A percentile compares a stretch with the other conserved stretches of the same genome.
Evolutionary conservation across 2,888 invertebrate genomes (phyloP).

Genomic region (Malthinus flaveolus): DNA sequence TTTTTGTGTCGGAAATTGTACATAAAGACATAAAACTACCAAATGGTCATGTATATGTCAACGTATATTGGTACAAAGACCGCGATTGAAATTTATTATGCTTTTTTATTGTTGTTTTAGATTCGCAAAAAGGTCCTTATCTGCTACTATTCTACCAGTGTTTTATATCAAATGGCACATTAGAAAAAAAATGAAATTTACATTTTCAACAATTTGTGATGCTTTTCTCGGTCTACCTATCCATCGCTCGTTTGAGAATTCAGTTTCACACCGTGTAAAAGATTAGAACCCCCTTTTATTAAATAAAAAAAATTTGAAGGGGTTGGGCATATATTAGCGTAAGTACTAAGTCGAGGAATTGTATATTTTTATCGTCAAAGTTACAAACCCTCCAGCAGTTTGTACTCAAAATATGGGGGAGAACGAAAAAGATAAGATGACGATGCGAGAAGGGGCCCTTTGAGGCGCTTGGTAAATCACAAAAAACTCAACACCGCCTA

Average conservation of each 20-base stretch:
- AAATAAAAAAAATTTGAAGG: too few relatives aligned
- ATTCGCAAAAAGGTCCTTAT: not conserved
- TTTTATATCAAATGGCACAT: not conserved
- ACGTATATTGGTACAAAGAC: not conserved
- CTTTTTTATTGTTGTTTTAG: not conserved
- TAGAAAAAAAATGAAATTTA: not conserved
- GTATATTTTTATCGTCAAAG: too few relatives aligned
- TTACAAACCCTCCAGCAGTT: too few relatives aligned
- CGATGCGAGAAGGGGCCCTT: not conserved
- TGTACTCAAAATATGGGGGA: not conserved
- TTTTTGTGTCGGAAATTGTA: not conserved
- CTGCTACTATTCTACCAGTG: too few relatives aligned
- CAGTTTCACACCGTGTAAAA: too few relatives aligned
- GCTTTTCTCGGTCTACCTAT: too few relatives aligned
- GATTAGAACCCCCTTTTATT: too few relatives aligned
- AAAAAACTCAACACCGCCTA: not conserved
- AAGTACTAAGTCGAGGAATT: too few relatives aligned
- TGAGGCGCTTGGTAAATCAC: too few relatives aligned
- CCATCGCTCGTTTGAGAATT: too few relatives aligned
- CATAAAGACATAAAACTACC: conserved; percentile 1
- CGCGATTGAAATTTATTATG: conserved; percentile 1
- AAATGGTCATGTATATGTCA: conserved; percentile 5
- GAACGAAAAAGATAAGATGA: not conserved
- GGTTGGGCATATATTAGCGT: too few relatives aligned
- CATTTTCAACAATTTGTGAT: not conserved